phyloP scores from a whole-genome alignment of 2,113 vertebrate genomes.

The Lepus europaeus region DNA sequence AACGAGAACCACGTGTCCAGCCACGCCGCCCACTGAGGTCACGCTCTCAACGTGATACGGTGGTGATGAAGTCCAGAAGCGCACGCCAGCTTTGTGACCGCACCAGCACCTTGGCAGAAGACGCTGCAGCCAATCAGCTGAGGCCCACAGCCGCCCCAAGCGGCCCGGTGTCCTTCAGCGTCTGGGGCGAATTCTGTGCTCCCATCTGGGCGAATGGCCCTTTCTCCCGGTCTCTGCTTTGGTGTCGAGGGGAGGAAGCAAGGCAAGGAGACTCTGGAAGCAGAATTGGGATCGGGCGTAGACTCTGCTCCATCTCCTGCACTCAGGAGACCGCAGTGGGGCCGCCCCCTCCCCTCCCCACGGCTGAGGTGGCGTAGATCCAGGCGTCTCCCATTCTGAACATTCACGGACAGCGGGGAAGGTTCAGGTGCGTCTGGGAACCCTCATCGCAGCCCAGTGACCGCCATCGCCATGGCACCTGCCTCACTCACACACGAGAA shows the following conservation, averaged over 20 bases:
- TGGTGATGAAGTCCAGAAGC: conserved; percentile 59
- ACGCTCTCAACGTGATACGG: conserved; percentile 42
- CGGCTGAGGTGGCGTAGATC: too few relatives aligned
- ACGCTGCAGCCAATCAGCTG: not conserved
- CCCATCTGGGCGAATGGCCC: not conserved
- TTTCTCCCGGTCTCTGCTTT: not conserved
- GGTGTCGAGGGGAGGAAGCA: too few relatives aligned
- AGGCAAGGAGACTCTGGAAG: too few relatives aligned
- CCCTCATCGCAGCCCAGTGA: too few relatives aligned
- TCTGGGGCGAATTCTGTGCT: not conserved
- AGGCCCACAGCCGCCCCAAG: not conserved
- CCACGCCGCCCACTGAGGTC: not conserved
- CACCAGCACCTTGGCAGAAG: not conserved
- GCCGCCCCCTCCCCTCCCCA: too few relatives aligned
- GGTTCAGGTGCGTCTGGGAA: too few relatives aligned
- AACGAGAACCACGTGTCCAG: conserved; percentile 2
- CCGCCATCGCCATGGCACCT: not conserved
- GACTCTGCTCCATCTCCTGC: too few relatives aligned
- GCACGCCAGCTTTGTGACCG: conserved; percentile 11
- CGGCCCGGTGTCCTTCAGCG: not conserved
- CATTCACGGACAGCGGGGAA: not conserved
- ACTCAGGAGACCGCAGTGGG: too few relatives aligned
- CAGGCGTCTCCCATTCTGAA: not conserved
- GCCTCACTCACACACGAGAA: not conserved
- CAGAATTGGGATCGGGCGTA: too few relatives aligned